Evolutionary conservation across 2,888 invertebrate genomes (phyloP), one percentile per base, ranked within the genome.

Genomic region (Cartodere bifasciata): DNA sequence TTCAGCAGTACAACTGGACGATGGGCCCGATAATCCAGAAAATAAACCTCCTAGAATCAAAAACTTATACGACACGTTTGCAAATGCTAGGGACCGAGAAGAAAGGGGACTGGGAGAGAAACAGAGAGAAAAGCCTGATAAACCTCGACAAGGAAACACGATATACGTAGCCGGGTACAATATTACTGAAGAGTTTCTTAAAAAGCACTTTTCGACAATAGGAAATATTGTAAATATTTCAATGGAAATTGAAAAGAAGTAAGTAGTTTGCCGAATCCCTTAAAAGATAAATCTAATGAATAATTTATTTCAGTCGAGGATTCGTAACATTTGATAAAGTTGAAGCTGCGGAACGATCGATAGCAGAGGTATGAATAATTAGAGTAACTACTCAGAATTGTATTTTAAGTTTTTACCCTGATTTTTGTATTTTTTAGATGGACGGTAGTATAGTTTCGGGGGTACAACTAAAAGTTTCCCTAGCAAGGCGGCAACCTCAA

Each of bases 251-350:
- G 84, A 85, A 46, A 84, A 83, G 53, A 75, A 81, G 79, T 81
- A 56, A 50, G 62, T 55, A 32, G 13, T 10, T 15, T 15, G 9
- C 13, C 14, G n/a, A 22, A 13, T 12, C 17, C 26, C n/a, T n/a
- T n/a, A n/a, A n/a, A n/a, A n/a, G n/a, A n/a, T n/a, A n/a, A n/a
- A n/a, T n/a, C n/a, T n/a, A n/a, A n/a, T n/a, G n/a, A n/a, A n/a
- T n/a, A n/a, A 16, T 34, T 33, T 32, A 4, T 65, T 72, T 32
- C 61, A 88, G 88, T 50, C 77, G 80, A 45, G 91, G 87, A 5
- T 92, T 88, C 64, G 72, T 94, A 10, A 88, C 91, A 2, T 94
- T 92, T 61, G 87, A 91, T 39, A 86, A 84, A 45, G 70, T 82
- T 9, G 91, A 91, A 43, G 73, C 80, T 26, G 85, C 92, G 2